Evolutionary conservation across 2,113 vertebrate genomes (phyloP).

Genomic region (Dinomys branickii): DNA sequence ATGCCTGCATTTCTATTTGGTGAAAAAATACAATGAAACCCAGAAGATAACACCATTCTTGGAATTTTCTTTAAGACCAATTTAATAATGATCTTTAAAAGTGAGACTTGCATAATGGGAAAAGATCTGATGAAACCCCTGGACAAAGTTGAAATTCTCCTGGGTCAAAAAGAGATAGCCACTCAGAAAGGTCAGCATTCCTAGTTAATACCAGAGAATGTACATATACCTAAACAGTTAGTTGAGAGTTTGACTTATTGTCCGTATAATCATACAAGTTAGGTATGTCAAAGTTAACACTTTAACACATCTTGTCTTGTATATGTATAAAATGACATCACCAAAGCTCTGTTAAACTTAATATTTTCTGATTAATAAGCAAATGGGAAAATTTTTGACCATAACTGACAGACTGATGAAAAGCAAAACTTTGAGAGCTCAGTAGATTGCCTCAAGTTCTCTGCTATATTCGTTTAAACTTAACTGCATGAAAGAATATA

Average conservation of each 20-base stretch:
- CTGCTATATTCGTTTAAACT: not conserved
- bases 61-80: not conserved
- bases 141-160: not conserved
- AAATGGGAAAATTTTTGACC: not conserved
- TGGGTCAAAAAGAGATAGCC: not conserved
- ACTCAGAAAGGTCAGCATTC: not conserved
- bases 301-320: not conserved
- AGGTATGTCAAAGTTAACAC: not conserved
- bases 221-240: not conserved
- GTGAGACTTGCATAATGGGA: not conserved
- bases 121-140: not conserved
- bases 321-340: not conserved
- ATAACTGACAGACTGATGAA: not conserved
- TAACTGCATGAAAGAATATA: not conserved
- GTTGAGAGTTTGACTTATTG: not conserved
- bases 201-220: not conserved
- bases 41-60: not conserved
- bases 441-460: not conserved
- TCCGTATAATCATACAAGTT: not conserved
- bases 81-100: slow-evolving; percentile 19
- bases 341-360: not conserved
- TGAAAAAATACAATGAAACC: not conserved
- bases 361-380: not conserved
- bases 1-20: not conserved
- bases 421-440: not conserved